Evolutionary conservation across 2,797 vertebrate genomes (phyloP).

Genomic region (Brachyrhaphis roseni): DNA sequence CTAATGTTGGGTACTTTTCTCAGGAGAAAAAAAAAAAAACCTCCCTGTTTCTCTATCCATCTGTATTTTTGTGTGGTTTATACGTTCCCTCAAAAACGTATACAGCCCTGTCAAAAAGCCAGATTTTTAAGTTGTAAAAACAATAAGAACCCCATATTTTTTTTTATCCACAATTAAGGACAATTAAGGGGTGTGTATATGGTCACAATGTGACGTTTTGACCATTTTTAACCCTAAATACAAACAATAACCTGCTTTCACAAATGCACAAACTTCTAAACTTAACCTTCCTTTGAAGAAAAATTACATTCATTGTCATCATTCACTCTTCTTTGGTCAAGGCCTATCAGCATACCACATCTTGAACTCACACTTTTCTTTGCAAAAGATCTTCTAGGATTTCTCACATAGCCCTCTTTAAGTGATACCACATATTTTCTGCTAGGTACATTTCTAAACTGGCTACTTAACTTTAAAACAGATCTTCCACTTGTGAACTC

Average conservation of each 20-base stretch:
- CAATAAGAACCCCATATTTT: not conserved
- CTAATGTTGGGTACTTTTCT: not conserved
- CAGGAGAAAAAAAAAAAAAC: not conserved
- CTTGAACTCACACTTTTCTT: not conserved
- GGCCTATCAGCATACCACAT: not conserved
- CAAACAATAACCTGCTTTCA: not conserved
- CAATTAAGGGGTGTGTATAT: too few relatives aligned
- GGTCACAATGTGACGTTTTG: not conserved
- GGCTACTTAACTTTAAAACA: not conserved
- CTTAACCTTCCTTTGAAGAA: not conserved
- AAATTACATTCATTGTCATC: not conserved
- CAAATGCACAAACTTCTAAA: not conserved
- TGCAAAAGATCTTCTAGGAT: not conserved
- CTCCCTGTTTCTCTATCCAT: not conserved
- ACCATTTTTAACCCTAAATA: not conserved
- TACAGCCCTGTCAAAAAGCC: not conserved
- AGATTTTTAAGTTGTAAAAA: not conserved
- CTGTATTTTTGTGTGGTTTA: not conserved
- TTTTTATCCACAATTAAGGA: not conserved
- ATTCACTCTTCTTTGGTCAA: not conserved
- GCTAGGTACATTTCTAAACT: not conserved
- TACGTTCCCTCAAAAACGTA: not conserved
- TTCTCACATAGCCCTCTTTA: not conserved
- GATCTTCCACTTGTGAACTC: not conserved
- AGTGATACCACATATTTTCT: not conserved